Percentiles rank a stretch among this genome's conserved stretches.
These are phyloP conservation scores for Eueides isabella DNA, from an alignment of 1,140 invertebrate species.

Conservation along the genomic window DNA sequence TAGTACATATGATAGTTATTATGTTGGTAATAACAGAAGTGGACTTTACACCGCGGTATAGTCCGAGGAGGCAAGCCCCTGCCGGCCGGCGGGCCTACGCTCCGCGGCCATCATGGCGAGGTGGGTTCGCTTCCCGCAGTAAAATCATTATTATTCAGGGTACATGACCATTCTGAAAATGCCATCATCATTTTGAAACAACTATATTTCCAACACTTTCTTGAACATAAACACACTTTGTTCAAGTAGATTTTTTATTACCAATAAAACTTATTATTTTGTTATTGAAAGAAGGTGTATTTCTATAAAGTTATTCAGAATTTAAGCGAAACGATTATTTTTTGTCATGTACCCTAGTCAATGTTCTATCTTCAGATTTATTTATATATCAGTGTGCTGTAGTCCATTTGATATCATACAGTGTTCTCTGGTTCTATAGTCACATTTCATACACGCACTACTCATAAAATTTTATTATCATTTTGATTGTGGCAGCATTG, in stretches of 20 bases:
- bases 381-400: slow-evolving; percentile 59
- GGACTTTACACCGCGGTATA: slow-evolving; percentile 90
- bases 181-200: too few species aligned
- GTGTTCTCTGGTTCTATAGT: slow-evolving; percentile 38
- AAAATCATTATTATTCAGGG: slow-evolving; percentile 21
- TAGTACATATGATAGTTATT: slow-evolving; percentile 35
- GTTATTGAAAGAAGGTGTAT: not conserved
- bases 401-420: slow-evolving; percentile 53
- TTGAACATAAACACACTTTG: too few species aligned
- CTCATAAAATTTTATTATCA: slow-evolving; percentile 35
- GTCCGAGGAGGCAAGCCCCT: slow-evolving; percentile 87
- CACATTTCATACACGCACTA: slow-evolving; percentile 51
- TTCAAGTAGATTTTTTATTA: too few species aligned
- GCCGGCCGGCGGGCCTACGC: slow-evolving; percentile 69
- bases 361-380: slow-evolving; percentile 66
- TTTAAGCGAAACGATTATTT: not conserved
- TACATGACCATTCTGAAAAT: slow-evolving; percentile 37
- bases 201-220: too few species aligned
- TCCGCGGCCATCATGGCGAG: slow-evolving; percentile 64
- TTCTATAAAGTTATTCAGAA: slow-evolving; percentile 30
- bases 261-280: too few species aligned
- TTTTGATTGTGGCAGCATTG: slow-evolving; percentile 46
- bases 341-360: slow-evolving; percentile 37
- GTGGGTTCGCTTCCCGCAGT: slow-evolving; percentile 64
- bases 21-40: slow-evolving; percentile 85